Conservation (phyloP, 2,113 vertebrate genomes). For the Numenius arquata region DNA sequence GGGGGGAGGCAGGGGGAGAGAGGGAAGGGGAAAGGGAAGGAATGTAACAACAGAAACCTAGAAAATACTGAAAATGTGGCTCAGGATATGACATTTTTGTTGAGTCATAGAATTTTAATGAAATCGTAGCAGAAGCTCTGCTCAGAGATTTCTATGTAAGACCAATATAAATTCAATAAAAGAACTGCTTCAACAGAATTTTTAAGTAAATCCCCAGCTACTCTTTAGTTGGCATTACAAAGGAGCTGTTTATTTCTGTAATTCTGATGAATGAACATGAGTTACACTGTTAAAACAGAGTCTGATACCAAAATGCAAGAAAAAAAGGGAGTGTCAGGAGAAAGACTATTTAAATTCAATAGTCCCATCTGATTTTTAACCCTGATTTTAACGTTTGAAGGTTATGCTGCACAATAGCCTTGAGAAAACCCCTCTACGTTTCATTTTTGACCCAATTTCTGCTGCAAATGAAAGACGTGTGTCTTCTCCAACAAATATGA, state of each 20-base stretch:
- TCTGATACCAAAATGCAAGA: not conserved
- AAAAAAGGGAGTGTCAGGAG: not conserved
- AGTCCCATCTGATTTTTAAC: not conserved
- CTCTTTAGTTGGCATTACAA: not conserved
- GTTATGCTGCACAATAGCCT: not conserved
- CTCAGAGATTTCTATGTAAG: not conserved
- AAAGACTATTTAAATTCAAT: not conserved
- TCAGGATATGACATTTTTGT: not conserved
- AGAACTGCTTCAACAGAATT: not conserved
- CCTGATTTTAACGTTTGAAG: not conserved
- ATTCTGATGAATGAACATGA: not conserved
- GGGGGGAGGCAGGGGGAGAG: too few species aligned
- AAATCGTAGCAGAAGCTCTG: not conserved
- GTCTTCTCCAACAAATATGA: not conserved
- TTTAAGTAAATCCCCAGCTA: not conserved
- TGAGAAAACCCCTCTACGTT: not conserved
- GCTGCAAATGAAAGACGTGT: not conserved
- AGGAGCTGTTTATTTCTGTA: not conserved
- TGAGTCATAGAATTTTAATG: not conserved
- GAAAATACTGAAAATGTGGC: not conserved
- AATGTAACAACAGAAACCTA: not conserved
- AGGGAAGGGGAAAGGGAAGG: too few species aligned
- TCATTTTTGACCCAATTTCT: not conserved
- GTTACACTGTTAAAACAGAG: not conserved
- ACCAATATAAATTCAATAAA: not conserved